Evolutionary conservation across 2,113 vertebrate genomes (phyloP).

Genomic region (Ramphastos sulfuratus): DNA sequence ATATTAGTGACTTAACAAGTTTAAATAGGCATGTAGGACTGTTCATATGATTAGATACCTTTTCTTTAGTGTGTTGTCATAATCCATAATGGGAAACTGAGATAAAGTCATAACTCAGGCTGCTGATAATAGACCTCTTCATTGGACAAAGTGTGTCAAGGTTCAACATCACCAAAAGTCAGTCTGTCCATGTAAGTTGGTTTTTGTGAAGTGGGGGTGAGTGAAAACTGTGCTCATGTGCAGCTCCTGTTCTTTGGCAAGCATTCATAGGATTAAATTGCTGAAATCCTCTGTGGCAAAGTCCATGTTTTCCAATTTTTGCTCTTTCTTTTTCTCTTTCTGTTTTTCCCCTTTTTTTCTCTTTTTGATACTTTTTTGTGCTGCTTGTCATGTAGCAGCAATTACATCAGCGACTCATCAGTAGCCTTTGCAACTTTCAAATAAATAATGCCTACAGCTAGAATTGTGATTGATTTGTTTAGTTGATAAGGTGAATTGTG

Average conservation of each 20-base stretch:
- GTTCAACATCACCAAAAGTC: not conserved
- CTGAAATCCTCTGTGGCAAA: not conserved
- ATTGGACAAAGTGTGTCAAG: not conserved
- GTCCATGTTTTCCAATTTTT: not conserved
- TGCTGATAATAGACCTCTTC: not conserved
- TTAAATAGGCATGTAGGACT: not conserved
- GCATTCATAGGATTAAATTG: not conserved
- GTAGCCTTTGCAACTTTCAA: not conserved
- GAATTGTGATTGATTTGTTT: not conserved
- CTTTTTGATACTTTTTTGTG: not conserved
- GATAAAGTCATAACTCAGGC: not conserved
- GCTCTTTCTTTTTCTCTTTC: not conserved
- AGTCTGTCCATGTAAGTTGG: not conserved
- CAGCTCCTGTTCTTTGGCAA: not conserved
- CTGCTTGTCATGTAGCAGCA: not conserved
- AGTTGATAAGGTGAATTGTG: not conserved
- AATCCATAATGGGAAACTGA: not conserved
- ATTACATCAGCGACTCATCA: not conserved
- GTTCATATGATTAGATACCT: not conserved
- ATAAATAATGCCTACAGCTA: not conserved
- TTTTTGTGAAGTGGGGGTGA: not conserved
- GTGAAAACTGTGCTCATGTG: not conserved
- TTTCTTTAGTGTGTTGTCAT: not conserved
- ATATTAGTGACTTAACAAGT: not conserved
- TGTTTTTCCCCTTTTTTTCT: not conserved